Conservation (phyloP, 2,888 invertebrate genomes). For the Chymomyza procnemis region DNA sequence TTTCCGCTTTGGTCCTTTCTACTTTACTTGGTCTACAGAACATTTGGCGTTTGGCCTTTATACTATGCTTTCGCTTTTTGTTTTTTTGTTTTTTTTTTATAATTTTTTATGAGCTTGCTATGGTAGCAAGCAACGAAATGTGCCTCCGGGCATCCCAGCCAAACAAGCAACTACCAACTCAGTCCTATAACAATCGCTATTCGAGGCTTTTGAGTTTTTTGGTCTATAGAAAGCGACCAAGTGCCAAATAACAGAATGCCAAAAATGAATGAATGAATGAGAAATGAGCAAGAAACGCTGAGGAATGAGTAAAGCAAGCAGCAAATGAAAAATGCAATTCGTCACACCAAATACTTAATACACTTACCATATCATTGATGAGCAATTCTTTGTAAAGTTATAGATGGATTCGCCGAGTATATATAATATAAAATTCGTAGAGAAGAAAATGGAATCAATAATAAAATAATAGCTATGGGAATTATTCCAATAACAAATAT, state of each 20-base stretch:
- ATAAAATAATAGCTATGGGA: too few species aligned
- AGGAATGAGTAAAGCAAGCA: neutral
- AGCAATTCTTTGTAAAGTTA: too few species aligned
- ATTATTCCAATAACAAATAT: too few species aligned
- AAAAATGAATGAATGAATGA: slow-evolving; percentile 54
- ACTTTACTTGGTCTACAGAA: neutral
- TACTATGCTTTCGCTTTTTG: slow-evolving; percentile 27
- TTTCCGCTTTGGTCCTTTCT: neutral
- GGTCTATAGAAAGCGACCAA: slow-evolving; percentile 33
- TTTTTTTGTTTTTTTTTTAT: too few species aligned
- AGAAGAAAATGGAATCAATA: too few species aligned
- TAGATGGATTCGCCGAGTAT: too few species aligned
- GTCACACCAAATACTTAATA: neutral
- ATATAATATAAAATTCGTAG: too few species aligned
- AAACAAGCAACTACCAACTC: neutral
- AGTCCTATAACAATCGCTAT: neutral
- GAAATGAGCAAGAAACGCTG: neutral
- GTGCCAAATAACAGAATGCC: slow-evolving; percentile 56
- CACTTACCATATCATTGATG: neutral
- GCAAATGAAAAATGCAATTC: neutral
- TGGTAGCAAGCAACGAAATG: neutral
- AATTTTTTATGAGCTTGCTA: slow-evolving; percentile 44
- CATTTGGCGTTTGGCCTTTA: slow-evolving; percentile 10
- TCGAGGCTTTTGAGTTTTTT: neutral
- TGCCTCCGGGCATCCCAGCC: neutral